phyloP scores from a whole-genome alignment of 2,888 invertebrate species.

The Parnassius orleans region DNA sequence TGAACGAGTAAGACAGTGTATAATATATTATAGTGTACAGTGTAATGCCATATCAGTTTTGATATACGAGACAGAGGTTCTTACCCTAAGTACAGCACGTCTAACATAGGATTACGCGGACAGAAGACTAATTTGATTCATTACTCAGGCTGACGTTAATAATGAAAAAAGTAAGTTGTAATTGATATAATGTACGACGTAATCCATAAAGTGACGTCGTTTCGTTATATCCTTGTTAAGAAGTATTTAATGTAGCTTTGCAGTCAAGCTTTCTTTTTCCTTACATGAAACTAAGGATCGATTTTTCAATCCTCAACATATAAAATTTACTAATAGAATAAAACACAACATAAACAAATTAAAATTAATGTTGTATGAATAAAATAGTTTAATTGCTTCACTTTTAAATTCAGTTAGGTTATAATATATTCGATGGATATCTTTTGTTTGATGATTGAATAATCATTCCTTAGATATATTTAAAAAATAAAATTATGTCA shows the following conservation, averaged over 20 bases:
- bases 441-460: too few relatives aligned
- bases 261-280: not conserved
- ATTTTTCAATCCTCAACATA: too few relatives aligned
- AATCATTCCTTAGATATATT: too few relatives aligned
- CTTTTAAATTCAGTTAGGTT: too few relatives aligned
- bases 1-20: too few relatives aligned
- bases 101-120: constrained; percentile 29
- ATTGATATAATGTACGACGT: constrained; percentile 22
- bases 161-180: constrained; percentile 30
- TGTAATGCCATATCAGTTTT: constrained; percentile 11
- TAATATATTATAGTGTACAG: not conserved
- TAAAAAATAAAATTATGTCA: too few relatives aligned
- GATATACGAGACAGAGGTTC: constrained; percentile 8
- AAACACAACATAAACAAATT: too few relatives aligned
- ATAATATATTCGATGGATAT: too few relatives aligned
- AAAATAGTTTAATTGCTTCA: too few relatives aligned
- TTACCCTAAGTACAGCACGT: constrained; percentile 26
- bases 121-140: constrained; percentile 39
- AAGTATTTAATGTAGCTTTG: not conserved
- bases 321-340: too few relatives aligned
- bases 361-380: too few relatives aligned
- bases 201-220: constrained; percentile 8
- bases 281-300: too few relatives aligned
- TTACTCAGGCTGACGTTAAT: constrained; percentile 44
- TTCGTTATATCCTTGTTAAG: not conserved